Percentiles rank a stretch among this genome's conserved stretches.
Evolutionary conservation across 2,888 invertebrate genomes (phyloP).

Genomic region (Amblyteles armatorius): DNA sequence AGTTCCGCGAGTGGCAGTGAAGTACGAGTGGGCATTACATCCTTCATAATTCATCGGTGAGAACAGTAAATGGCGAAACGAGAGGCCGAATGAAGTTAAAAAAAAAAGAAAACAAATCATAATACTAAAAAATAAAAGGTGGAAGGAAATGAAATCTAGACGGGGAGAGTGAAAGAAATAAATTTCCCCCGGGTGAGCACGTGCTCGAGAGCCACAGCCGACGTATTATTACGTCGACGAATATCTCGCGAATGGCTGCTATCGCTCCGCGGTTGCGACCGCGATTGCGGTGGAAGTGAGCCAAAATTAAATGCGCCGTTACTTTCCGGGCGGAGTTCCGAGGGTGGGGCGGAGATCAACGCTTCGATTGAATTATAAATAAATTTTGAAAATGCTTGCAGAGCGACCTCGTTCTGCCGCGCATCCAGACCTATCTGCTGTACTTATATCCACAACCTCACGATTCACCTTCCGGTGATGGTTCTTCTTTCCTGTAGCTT

Average conservation of each 20-base stretch:
- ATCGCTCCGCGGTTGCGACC: constrained; percentile 39
- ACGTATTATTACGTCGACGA: constrained; percentile 67
- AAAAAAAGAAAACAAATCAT: constrained; percentile 2
- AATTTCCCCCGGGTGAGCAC: constrained; percentile 64
- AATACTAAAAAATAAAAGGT: constrained; percentile 20
- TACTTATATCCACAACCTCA: neutral
- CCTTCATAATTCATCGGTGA: constrained; percentile 54
- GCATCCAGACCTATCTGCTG: neutral
- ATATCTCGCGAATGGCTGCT: constrained; percentile 50
- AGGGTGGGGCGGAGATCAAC: neutral
- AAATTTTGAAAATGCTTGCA: constrained; percentile 47
- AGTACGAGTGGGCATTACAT: constrained; percentile 52
- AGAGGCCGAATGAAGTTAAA: neutral
- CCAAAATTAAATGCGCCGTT: constrained; percentile 57
- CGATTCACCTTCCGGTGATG: neutral
- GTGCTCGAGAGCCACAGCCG: constrained; percentile 59
- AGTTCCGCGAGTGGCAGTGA: constrained; percentile 49
- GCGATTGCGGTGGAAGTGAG: constrained; percentile 34
- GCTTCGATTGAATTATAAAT: constrained; percentile 60
- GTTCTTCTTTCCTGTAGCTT: neutral
- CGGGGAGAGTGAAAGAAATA: constrained; percentile 51
- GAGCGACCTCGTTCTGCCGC: constrained; percentile 11
- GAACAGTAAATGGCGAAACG: constrained; percentile 1
- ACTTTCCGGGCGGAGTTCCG: neutral
- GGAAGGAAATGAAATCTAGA: constrained; percentile 43